Base-by-base conservation (phyloP, 1,140 invertebrate genomes). In the Eupristina koningsbergeri region DNA sequence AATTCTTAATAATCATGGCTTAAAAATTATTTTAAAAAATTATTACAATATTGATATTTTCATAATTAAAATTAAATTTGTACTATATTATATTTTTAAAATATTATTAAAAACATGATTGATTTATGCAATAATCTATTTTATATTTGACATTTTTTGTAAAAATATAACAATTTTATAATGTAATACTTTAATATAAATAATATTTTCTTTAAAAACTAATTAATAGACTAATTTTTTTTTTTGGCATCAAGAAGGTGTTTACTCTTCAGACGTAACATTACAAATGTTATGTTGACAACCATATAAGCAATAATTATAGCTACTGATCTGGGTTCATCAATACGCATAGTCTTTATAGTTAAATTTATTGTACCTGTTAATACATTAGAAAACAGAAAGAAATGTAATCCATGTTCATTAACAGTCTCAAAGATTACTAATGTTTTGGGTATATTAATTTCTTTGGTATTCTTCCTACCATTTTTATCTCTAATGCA, bases 341-440 rank as follows among this genome's bases (percentile, higher is more conserved):
- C 87, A 8, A 94, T 88, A 67, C 93, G 91, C 74, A 95, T 88
- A 63, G 96, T 96, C 84, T 94, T 91, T 22, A 96, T 90, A 39
- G 90, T 90, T 86, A 96, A 91, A 92, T 98, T 98, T 22, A 98
- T 92, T 39, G 95, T 80, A 61, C 97, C 97, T 36, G 97, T 98
- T 17, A 96, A 88, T 31, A 98, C 58, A 93, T 98, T 98, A 6
- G 94, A 94, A 1, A 96, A 61, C 61, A 98, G 90, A 90, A 98
- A 98, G 89, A 96, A 97, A 29, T 94, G 85, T 45, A 98, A 90
- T 19, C 96, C 96, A 92, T 97, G 97, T 76, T 94, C 94, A 92
- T 96, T 96, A 45, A 97, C 93, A 63, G 94, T 93, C 87, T 94
- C 92, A 64, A 95, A 93, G 80, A 96, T 94, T 26, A 94, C 89